Percentiles rank a stretch among this genome's conserved stretches.
Conservation (phyloP, 1,140 invertebrate species). For the Nymphalis io region DNA sequence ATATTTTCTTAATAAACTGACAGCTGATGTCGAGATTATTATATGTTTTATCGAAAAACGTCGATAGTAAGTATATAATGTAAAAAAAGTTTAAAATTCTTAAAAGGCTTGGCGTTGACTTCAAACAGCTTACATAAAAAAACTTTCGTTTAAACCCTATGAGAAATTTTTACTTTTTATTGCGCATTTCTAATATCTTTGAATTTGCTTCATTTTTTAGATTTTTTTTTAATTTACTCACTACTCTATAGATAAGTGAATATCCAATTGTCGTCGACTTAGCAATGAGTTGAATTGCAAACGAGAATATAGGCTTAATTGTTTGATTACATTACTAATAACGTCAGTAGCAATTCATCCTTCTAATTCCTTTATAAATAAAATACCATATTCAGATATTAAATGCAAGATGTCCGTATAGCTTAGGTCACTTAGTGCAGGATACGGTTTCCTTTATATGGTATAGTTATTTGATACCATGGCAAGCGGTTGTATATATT, state of each 20-base stretch:
- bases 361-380: neutral
- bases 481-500: conserved; percentile 14
- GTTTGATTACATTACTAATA: neutral
- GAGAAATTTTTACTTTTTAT: no score
- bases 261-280: conserved; percentile 3
- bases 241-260: neutral
- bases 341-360: neutral
- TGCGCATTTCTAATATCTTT: no score
- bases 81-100: no score
- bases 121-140: no score
- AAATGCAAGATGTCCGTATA: neutral
- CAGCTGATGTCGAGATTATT: no score
- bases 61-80: no score
- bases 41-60: no score
- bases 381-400: conserved; percentile 8
- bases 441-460: conserved; percentile 21
- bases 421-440: conserved; percentile 8
- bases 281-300: neutral
- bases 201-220: no score
- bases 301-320: neutral
- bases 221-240: no score
- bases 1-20: no score
- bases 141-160: no score
- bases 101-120: no score
- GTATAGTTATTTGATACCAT: conserved; percentile 21